A percentile compares a stretch with the other conserved stretches of the same genome.
These are phyloP conservation scores for Chiloscyllium plagiosum DNA, from an alignment of 2,113 vertebrate genomes.

Conservation along the genomic window DNA sequence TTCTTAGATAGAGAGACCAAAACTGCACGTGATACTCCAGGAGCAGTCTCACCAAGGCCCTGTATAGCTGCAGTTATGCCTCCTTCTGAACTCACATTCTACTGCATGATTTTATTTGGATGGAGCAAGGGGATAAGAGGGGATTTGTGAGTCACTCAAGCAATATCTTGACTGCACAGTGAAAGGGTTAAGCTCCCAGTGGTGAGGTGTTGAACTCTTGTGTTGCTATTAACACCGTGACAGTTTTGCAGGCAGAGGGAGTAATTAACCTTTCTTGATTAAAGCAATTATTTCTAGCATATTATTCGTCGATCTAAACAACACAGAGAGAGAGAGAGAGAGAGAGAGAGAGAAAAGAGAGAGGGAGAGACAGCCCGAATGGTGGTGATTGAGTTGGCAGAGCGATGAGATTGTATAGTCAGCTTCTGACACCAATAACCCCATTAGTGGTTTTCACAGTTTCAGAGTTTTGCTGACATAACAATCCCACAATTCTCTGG, in stretches of 20 bases:
- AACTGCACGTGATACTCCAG: too few species aligned
- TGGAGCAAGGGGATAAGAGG: neutral
- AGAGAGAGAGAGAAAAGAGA: neutral
- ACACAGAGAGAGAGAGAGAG: constrained; percentile 35
- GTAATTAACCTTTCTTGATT: constrained; percentile 70
- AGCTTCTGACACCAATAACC: neutral
- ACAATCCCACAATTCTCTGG: neutral
- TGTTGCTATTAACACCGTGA: constrained; percentile 46
- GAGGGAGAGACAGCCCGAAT: neutral
- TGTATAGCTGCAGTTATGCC: too few species aligned
- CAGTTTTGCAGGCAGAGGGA: constrained; percentile 47
- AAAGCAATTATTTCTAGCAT: constrained; percentile 66
- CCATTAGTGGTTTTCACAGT: neutral
- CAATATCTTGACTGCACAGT: neutral
- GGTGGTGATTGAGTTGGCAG: neutral
- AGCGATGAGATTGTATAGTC: neutral
- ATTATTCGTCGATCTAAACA: constrained; percentile 55
- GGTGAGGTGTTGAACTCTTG: neutral
- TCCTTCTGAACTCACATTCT: too few species aligned
- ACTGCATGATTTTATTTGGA: neutral
- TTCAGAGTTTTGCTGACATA: constrained; percentile 18
- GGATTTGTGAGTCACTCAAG: too few species aligned
- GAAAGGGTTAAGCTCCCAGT: neutral
- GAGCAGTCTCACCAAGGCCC: too few species aligned
- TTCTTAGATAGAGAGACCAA: too few species aligned